Percentiles rank a stretch among this genome's conserved stretches.
phyloP scores from a whole-genome alignment of 2,888 invertebrate species.

The Leptinotarsa rubiginosa region DNA sequence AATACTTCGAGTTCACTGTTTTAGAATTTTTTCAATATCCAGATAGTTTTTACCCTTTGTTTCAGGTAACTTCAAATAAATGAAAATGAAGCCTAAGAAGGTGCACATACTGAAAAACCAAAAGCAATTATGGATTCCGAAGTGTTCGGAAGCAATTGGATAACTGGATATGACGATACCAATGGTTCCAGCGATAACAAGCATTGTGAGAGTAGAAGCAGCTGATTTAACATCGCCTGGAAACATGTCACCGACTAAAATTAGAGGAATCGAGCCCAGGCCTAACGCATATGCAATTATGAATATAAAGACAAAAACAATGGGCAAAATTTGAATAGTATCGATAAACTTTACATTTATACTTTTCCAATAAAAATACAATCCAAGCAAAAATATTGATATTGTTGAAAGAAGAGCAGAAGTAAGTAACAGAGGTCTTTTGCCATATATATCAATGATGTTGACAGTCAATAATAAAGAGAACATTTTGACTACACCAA shows the following conservation, averaged over 20 bases:
- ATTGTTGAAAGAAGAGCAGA: conserved; percentile 75
- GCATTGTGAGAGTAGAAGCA: neutral
- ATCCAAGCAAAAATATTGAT: conserved; percentile 69
- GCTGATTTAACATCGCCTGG: neutral
- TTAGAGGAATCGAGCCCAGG: neutral
- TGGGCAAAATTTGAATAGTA: neutral
- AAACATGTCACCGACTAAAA: neutral
- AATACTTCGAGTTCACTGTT: neutral
- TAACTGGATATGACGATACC: neutral
- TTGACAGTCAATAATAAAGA: conserved; percentile 76
- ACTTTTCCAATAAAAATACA: conserved; percentile 72
- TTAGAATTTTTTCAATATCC: neutral
- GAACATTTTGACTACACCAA: conserved; percentile 80
- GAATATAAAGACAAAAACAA: neutral
- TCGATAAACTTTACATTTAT: neutral
- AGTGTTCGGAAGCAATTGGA: neutral
- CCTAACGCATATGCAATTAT: neutral
- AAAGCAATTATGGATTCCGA: neutral
- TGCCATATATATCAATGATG: conserved; percentile 80
- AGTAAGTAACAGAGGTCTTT: conserved; percentile 75
- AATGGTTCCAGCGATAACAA: neutral
- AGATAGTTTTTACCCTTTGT: neutral
- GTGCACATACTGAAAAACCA: neutral
- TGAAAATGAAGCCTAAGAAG: neutral
- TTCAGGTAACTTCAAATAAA: neutral